These are phyloP conservation scores for Hoplostethus atlanticus DNA, from an alignment of 2,797 vertebrate species.

Conservation along the genomic window DNA sequence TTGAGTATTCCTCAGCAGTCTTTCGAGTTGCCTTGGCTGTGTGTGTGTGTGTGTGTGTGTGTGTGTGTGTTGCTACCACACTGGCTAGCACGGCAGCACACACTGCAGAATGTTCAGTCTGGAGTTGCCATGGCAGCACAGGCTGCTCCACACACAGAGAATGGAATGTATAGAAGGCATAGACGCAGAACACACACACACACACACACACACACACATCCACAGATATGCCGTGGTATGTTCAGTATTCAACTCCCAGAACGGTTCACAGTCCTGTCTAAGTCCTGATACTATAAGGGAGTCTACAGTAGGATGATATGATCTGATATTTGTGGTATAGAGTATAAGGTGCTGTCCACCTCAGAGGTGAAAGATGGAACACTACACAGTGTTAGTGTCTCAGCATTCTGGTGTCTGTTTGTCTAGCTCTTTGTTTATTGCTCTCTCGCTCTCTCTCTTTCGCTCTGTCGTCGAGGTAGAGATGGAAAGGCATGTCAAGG, in stretches of 20 bases:
- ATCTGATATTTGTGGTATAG: slow-evolving; percentile 34
- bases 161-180: slow-evolving; percentile 72
- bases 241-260: slow-evolving; percentile 26
- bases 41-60: slow-evolving; percentile 31
- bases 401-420: slow-evolving; percentile 52
- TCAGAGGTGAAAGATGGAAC: slow-evolving; percentile 51
- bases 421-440: background rate
- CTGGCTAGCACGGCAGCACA: slow-evolving; percentile 51
- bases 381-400: slow-evolving; percentile 40
- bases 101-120: slow-evolving; percentile 60
- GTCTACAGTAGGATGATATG: slow-evolving; percentile 31
- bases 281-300: slow-evolving; percentile 26
- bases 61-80: slow-evolving; percentile 53
- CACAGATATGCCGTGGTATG: slow-evolving; percentile 24
- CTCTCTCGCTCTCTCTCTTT: background rate
- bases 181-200: slow-evolving; percentile 14
- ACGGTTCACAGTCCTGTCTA: background rate
- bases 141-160: slow-evolving; percentile 57
- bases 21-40: slow-evolving; percentile 55
- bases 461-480: slow-evolving; percentile 20
- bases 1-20: slow-evolving; percentile 78
- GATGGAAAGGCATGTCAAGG: slow-evolving; percentile 35
- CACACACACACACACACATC: background rate
- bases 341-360: slow-evolving; percentile 45
- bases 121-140: slow-evolving; percentile 85